Conservation (phyloP, 2,888 invertebrate species). For the Drosophila subquinaria region DNA sequence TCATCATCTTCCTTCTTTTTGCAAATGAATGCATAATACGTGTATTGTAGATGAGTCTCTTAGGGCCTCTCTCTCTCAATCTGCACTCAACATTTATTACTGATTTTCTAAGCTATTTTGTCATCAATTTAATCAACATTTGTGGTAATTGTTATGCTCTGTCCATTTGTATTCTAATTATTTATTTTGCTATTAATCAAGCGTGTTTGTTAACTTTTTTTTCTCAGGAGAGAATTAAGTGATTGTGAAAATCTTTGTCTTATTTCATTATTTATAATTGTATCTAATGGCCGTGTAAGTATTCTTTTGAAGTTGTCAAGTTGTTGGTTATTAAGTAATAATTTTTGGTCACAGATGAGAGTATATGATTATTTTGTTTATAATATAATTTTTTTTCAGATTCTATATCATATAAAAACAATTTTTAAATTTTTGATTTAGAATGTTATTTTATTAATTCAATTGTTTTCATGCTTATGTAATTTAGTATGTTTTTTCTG, state of each 20-base stretch:
- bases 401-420: too few species aligned
- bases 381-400: too few species aligned
- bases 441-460: neutral
- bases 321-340: neutral
- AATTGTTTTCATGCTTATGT: too few species aligned
- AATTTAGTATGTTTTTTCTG: neutral
- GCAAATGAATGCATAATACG: constrained; percentile 47
- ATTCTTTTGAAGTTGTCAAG: neutral
- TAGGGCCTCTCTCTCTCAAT: constrained; percentile 4
- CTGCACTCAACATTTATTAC: constrained; percentile 24
- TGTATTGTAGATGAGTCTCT: constrained; percentile 17
- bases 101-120: constrained; percentile 31
- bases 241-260: neutral
- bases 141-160: constrained; percentile 26
- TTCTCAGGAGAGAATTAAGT: neutral
- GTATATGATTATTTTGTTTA: too few species aligned
- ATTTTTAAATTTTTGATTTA: too few species aligned
- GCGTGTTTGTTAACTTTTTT: constrained; percentile 2
- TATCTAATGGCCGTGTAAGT: neutral
- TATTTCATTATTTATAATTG: neutral
- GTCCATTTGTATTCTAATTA: constrained; percentile 25
- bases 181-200: constrained; percentile 21
- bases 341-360: too few species aligned
- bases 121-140: constrained; percentile 37
- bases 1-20: neutral